A percentile compares a stretch with the other conserved stretches of the same genome.
These are phyloP conservation scores for Pseudochirops cupreus DNA, from an alignment of 2,797 vertebrate genomes.

Conservation along the genomic window DNA sequence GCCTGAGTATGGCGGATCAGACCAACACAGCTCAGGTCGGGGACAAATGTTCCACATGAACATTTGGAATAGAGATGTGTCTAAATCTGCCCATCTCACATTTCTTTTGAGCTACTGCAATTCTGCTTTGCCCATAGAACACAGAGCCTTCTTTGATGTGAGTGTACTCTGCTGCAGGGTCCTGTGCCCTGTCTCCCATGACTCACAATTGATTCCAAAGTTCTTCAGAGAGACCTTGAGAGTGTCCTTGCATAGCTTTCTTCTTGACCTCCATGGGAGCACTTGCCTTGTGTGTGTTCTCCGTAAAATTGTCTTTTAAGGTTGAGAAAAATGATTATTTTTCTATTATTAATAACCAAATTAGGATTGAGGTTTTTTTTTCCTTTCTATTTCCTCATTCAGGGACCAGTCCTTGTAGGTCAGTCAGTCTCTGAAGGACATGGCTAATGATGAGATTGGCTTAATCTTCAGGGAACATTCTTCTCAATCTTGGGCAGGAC, in stretches of 20 bases:
- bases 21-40: too few species aligned
- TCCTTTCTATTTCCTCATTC: not conserved
- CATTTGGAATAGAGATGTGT: too few species aligned
- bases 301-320: not conserved
- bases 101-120: too few species aligned
- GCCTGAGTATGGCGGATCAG: too few species aligned
- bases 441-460: not conserved
- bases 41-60: too few species aligned
- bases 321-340: not conserved
- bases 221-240: not conserved
- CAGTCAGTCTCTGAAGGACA: not conserved
- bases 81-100: too few species aligned
- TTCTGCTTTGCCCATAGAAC: too few species aligned
- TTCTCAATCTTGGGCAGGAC: not conserved
- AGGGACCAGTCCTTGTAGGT: not conserved
- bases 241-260: not conserved
- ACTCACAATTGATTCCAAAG: not conserved
- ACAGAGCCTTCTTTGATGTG: not conserved
- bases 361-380: not conserved
- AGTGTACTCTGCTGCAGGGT: rapidly evolving
- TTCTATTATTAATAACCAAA: not conserved
- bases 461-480: not conserved
- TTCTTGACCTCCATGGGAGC: not conserved
- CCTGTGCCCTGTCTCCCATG: not conserved
- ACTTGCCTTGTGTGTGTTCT: too few species aligned